Conservation (phyloP, 2,797 vertebrate species). For the Sebastes hubbsi region DNA sequence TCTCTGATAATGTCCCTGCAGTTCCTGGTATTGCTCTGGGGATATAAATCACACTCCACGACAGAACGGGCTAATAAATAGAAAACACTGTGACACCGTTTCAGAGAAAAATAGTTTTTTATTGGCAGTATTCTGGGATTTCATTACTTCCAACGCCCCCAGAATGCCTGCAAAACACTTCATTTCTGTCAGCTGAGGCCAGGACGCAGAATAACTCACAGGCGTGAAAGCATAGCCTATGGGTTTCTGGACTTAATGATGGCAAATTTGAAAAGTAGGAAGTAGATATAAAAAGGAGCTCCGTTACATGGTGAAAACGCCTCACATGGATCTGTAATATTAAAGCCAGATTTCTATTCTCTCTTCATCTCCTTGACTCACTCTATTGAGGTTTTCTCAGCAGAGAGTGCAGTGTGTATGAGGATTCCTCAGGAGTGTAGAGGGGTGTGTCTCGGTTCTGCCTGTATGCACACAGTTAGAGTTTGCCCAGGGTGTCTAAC, state of each 20-base stretch:
- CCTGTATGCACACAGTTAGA: conserved; percentile 1
- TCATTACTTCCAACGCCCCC: conserved; percentile 54
- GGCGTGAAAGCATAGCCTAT: conserved; percentile 32
- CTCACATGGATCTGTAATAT: not conserved
- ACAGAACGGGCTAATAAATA: conserved; percentile 60
- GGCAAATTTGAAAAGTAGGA: conserved; percentile 33
- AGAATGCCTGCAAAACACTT: conserved; percentile 39
- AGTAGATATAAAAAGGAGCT: not conserved
- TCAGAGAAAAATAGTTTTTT: conserved; percentile 44
- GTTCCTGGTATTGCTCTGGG: conserved; percentile 22
- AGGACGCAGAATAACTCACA: conserved; percentile 39
- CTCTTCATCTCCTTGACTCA: not conserved
- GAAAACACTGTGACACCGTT: conserved; percentile 43
- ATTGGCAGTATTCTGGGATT: conserved; percentile 58
- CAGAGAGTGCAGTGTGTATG: not conserved
- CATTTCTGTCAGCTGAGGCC: conserved; percentile 44
- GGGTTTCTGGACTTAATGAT: conserved; percentile 19
- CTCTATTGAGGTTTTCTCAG: not conserved
- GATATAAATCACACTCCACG: conserved; percentile 45
- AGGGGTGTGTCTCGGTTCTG: conserved; percentile 22
- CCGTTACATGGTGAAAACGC: not conserved
- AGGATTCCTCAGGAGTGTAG: conserved; percentile 31
- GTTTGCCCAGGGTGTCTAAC: conserved; percentile 17
- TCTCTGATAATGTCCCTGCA: conserved; percentile 50
- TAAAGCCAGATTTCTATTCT: not conserved